Evolutionary conservation across 1,140 invertebrate species (phyloP), one percentile per base, ranked within the genome.

Genomic region (Yoshiicerus persimilis): DNA sequence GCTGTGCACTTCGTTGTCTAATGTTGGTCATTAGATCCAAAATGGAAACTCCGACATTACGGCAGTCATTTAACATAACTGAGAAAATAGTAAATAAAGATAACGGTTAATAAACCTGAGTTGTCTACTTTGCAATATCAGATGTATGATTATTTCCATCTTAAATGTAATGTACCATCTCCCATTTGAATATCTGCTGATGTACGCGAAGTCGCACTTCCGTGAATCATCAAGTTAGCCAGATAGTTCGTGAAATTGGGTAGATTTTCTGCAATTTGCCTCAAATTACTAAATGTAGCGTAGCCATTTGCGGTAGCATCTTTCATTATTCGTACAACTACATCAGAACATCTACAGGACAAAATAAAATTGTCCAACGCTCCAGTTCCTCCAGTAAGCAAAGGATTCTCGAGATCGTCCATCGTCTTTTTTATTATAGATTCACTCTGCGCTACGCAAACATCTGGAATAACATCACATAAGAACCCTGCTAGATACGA

Each of bases 151-250:
- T 39, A 83, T 56, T 87, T 87, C 23, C 20, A 70, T 66, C 47
- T 62, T 11, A 38, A 30, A 47, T 1, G 13, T 30, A 56, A 47
- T 94, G 94, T 94, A 96, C 95, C 93, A 92, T 96, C 95, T 32
- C 95, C 95, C 92, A 95, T 94, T 66, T 94, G 94, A 91, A 96
- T 95, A 92, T 96, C 95, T 39, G 95, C 95, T 70, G 95, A 94
- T 13, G 94, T 95, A 92, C 96, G 96, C 16, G 95, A 95, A 23
- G 95, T 95, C 2, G 95, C 95, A 92, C 95, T 95, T 11, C 95
- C 95, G 91, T 95, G 94, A 86, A 96, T 92, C 56, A 96, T 92
- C 92, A 95, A 95, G 86, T 94, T 93, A 16, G 94, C 93, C 25
- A 95, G 92, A 32, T 92, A 91, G 92, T 96, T 94, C 27, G 94